Evolutionary conservation across 2,113 vertebrate genomes (phyloP), one percentile per base, ranked within the genome.

Genomic region (Caranx melampygus): DNA sequence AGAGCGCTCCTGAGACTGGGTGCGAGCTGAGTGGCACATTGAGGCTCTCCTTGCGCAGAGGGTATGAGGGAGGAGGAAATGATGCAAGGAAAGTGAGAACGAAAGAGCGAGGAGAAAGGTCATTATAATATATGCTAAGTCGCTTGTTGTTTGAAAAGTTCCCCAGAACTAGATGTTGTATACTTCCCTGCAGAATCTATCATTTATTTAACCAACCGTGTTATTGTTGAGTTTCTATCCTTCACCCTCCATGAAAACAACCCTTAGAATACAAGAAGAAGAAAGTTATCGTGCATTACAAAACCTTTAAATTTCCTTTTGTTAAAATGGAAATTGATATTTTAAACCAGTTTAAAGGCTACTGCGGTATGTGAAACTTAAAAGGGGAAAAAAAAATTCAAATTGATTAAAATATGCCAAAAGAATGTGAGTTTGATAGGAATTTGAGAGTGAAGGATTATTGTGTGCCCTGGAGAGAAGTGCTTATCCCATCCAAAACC

Each of bases 1-100:
- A 76, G 44, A 55, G 69, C 34, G 13, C 66, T 15, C 33, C 26
- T 63, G 74, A 70, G 52, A 72, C 54, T 5, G 12, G 31, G 55
- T 77, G 54, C 35, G 58, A 75, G 35, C 57, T 31, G 74, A 86
- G 70, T 57, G 49, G 72, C 44, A 40, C 35, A 51, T 3, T 63
- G 60, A 57, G 70, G 66, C 72, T 54, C 69, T 77, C 21, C 65
- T 57, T 35, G 82, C 52, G 37, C 35, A 44, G 69, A 62, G 44
- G 33, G 20, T 15, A 72, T 15, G n/a, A 67, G 42, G 33, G 47
- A 37, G 49, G 61, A 55, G 26, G n/a, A n/a, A 55, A 15, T 49
- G 54, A 44, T 35, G 49, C 63, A 12, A 12, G 3, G 37, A 63
- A 57, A 42, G 18, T 10, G n/a, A 15, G 11, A 26, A 26, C 26